Base-by-base conservation (phyloP, 2,113 vertebrate genomes). In the Arenaria interpres region DNA sequence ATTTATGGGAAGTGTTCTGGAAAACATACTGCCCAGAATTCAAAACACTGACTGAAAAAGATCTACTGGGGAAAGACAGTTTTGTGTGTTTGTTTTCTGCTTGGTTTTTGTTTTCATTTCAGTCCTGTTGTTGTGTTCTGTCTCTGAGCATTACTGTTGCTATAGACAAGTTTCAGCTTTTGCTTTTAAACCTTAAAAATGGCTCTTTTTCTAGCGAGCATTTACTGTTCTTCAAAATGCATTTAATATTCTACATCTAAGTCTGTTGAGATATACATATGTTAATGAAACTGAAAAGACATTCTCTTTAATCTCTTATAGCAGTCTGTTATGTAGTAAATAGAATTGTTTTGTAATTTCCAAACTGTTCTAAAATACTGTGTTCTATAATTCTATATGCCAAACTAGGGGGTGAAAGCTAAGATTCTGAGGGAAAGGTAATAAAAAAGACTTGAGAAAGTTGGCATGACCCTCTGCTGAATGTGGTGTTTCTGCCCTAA, bases 231-330 rank as follows among this genome's bases (percentile, higher is more conserved):
- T 92, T 67, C 72, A 78, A 28, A 92, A 92, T 81, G 57, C 69
- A 78, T 96, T 96, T 95, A 96, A 96, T 97, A 84, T 95, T 96
- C 89, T 90, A 67, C 76, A 59, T 96, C 94, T 90, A 97, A 93
- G 94, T 97, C 96, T 96, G 96, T 97, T 96, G 93, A 97, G 85
- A 96, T 98, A 91, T 72, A 76, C 96, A 96, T 97, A 98, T 95
- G 97, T 97, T 98, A 98, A 97, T 96, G 96, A 93, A 96, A 94
- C 73, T 74, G 51, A 88, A 86, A 90, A 92, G 86, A 43, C 77
- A 66, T 78, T 89, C 76, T 93, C 91, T 97, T 85, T 97, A 97
- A 97, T 97, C 97, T 98, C 76, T 96, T 97, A 84, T 74, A 97
- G 94, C 93, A 95, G 93, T 93, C 97, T 95, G 90, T 95, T 97